phyloP scores from a whole-genome alignment of 2,797 vertebrate genomes.

The Platyrinchus mystaceus region DNA sequence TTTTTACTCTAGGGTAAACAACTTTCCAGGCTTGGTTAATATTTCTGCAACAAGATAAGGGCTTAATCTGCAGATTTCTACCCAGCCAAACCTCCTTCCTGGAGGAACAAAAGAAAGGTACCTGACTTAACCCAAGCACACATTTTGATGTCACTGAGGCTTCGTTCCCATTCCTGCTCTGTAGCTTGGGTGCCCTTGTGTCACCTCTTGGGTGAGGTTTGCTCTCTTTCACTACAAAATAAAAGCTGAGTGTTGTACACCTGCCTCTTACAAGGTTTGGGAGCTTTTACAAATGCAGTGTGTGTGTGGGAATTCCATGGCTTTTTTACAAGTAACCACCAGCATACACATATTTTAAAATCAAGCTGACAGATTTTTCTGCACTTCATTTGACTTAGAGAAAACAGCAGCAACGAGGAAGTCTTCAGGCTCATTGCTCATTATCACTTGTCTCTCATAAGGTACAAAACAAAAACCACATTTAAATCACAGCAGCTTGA shows the following conservation, averaged over 20 bases:
- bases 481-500: neutral
- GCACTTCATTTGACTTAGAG: neutral
- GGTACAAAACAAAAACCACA: fast-evolving
- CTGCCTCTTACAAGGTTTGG: neutral
- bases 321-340: neutral
- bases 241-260: neutral
- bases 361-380: neutral
- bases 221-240: neutral
- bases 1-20: neutral
- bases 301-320: fast-evolving
- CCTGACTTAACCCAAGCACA: neutral
- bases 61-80: neutral
- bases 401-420: neutral
- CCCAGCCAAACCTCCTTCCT: neutral
- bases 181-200: neutral
- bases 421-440: neutral
- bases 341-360: neutral
- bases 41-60: neutral
- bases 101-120: neutral
- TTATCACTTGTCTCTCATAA: neutral
- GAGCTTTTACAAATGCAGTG: fast-evolving
- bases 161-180: fast-evolving
- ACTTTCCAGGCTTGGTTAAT: neutral
- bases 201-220: neutral
- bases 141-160: neutral